A percentile compares a stretch with the other conserved stretches of the same genome.
Conservation (phyloP, 2,113 vertebrate genomes). For the Orycteropus afer region DNA sequence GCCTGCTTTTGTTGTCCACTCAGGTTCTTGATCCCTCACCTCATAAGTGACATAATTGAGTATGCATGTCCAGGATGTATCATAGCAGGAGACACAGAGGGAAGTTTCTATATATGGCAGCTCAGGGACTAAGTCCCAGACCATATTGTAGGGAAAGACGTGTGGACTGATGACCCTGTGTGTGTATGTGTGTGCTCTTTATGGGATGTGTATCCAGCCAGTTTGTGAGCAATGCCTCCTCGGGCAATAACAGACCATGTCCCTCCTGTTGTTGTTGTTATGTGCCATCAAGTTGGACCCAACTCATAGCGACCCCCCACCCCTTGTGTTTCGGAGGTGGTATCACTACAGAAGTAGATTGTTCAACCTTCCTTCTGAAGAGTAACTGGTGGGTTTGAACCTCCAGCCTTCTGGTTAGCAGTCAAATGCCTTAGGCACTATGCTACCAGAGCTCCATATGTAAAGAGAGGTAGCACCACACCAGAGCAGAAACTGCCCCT, state of each 20-base stretch:
- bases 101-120: neutral
- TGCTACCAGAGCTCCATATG: no score
- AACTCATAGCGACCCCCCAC: no score
- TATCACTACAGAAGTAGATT: no score
- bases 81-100: rapidly evolving
- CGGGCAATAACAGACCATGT: neutral
- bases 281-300: no score
- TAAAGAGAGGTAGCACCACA: no score
- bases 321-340: no score
- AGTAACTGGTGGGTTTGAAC: no score
- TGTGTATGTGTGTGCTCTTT: rapidly evolving
- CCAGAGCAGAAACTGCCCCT: neutral
- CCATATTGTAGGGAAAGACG: no score
- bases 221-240: neutral
- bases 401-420: no score
- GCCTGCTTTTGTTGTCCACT: neutral
- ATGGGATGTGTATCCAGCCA: neutral
- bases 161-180: neutral
- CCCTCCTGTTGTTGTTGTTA: no score
- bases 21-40: neutral
- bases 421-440: no score
- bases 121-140: neutral
- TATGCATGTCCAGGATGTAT: rapidly evolving
- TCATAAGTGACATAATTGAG: rapidly evolving
- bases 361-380: no score